Evolutionary conservation across 92 coral and sea anemone species (phyloP), one percentile per base, ranked within the genome.

Genomic region (Pocillopora grandis): DNA sequence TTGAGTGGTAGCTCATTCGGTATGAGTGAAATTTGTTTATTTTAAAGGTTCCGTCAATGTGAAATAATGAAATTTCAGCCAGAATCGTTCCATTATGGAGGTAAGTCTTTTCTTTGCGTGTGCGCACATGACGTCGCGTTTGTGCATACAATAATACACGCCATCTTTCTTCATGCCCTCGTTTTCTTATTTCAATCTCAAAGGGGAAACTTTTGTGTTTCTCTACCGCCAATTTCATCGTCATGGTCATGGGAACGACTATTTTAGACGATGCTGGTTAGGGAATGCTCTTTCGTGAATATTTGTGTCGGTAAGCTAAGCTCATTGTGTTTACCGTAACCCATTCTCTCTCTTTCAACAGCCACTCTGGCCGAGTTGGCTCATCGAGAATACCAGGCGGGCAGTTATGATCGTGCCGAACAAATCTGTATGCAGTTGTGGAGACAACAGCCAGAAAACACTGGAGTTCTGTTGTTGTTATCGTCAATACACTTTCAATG

Each of bases 201-300:
- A 75, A 66, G 81, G 91, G 81, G 87, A 91, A 86, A 88, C 83
- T 92, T 85, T 89, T 90, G 89, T 78, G 88, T 86, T 90, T 91
- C 90, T 84, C 79, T 76, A 80, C 83, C 86, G 72, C 90, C 55
- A 18, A 68, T 84, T 87, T 70, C 62, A 84, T 90, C 90, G 91
- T 85, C 92, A 97, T 97, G 99, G 99, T 94, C 92, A 97, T 97
- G 99, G 99, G 99, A 83, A 94, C 99, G 82, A 89, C 93, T 84
- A 92, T 94, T 88, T 76, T 94, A 84, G 99, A 97, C 71, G 98
- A 97, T 84, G 92, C 98, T 74, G 90, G 99, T 97, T 76, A 86
- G 99, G 58, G 52, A 72, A 78, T 75, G 58, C 72, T 12, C 19
- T 69, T 77, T 72, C 64, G 14, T 72, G 58, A 58, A 65, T 62